These are phyloP conservation scores for Camponotus fellah DNA, from an alignment of 2,888 invertebrate species.

Conservation along the genomic window DNA sequence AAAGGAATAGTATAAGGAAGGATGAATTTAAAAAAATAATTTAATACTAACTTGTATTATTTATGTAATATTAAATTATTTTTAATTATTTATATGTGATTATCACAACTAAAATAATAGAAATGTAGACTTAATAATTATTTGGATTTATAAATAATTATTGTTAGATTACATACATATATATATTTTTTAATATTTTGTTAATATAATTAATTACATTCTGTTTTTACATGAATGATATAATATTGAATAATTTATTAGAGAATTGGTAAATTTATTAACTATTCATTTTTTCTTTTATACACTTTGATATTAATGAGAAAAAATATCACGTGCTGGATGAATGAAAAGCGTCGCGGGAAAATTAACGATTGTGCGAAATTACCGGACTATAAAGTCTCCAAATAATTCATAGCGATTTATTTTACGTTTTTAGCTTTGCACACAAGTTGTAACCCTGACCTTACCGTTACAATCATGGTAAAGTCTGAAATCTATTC, in stretches of 20 bases:
- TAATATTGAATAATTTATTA: slow-evolving; percentile 5
- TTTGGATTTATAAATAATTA: background rate
- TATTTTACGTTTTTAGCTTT: slow-evolving; percentile 23
- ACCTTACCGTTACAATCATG: slow-evolving; percentile 36
- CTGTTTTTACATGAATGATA: too few species aligned
- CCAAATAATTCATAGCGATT: slow-evolving; percentile 63
- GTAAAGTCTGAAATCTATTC: slow-evolving; percentile 11
- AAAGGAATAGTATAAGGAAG: background rate
- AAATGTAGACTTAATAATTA: background rate
- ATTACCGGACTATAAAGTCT: slow-evolving; percentile 49
- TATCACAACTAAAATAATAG: background rate
- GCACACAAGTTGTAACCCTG: slow-evolving; percentile 56
- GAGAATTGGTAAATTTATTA: background rate
- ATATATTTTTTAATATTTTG: background rate
- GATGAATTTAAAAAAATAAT: background rate
- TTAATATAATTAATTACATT: background rate
- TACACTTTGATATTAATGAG: background rate
- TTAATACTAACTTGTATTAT: background rate
- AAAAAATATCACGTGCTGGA: background rate
- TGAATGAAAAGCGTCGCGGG: background rate
- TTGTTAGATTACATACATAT: background rate
- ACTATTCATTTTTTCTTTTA: background rate
- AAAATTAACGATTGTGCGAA: slow-evolving; percentile 4
- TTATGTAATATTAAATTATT: background rate
- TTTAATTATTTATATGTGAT: background rate